phyloP scores from a whole-genome alignment of 1,140 invertebrate genomes.

The Heliothis subflexa region DNA sequence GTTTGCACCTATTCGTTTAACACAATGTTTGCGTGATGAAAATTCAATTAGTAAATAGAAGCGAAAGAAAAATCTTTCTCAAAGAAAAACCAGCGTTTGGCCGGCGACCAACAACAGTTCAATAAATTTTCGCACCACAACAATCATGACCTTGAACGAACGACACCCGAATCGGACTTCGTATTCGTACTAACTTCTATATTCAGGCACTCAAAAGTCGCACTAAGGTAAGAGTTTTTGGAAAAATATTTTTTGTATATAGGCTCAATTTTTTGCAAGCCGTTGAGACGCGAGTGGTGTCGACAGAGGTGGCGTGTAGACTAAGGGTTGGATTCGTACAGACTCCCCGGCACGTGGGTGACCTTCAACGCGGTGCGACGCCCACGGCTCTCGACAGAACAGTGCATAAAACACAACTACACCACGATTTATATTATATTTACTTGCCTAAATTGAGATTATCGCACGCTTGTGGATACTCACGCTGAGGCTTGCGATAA shows the following conservation, averaged over 20 bases:
- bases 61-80: not conserved
- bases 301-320: slow-evolving; percentile 13
- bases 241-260: not conserved
- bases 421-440: slow-evolving; percentile 10
- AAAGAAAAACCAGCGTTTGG: not conserved
- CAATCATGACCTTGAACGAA: slow-evolving; percentile 39
- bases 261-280: not conserved
- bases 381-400: not conserved
- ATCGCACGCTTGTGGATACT: not conserved
- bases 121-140: slow-evolving; percentile 32
- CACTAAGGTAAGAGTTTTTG: not conserved
- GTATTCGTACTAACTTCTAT: slow-evolving; percentile 21
- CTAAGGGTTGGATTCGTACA: slow-evolving; percentile 28
- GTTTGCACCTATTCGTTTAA: slow-evolving; percentile 6
- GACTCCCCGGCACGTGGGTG: slow-evolving; percentile 36
- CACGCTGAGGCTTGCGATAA: not conserved
- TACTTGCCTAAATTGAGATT: slow-evolving; percentile 17
- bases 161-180: not conserved
- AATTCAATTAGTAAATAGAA: not conserved
- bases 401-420: slow-evolving; percentile 5
- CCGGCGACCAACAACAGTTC: slow-evolving; percentile 25
- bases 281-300: slow-evolving; percentile 13
- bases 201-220: not conserved
- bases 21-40: slow-evolving; percentile 29
- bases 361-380: slow-evolving; percentile 43